Evolutionary conservation across 2,797 vertebrate species (phyloP).

Genomic region (Choloepus didactylus): DNA sequence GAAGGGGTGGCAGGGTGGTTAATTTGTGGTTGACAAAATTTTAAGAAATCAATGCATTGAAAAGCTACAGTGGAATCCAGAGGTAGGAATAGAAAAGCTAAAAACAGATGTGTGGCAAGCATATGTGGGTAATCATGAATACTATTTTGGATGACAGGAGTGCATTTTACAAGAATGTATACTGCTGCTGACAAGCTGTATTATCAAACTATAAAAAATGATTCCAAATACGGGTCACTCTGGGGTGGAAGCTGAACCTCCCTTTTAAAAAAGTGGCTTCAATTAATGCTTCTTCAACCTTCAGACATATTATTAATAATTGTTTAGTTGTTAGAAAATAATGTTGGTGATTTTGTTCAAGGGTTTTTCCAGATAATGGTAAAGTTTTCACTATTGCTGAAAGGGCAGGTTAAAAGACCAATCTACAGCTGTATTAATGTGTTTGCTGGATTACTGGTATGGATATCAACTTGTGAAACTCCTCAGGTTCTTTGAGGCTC

Average conservation of each 20-base stretch:
- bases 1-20: not conserved
- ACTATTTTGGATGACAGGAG: constrained; percentile 58
- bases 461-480: constrained; percentile 7
- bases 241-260: constrained; percentile 44
- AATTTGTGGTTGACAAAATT: constrained; percentile 69
- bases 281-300: constrained; percentile 39
- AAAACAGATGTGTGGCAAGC: constrained; percentile 68
- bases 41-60: constrained; percentile 70
- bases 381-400: constrained; percentile 13
- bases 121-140: constrained; percentile 61
- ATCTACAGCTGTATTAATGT: not conserved
- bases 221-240: constrained; percentile 43
- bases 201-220: constrained; percentile 67
- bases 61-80: constrained; percentile 45
- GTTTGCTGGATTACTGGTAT: not conserved
- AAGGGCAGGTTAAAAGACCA: constrained; percentile 33
- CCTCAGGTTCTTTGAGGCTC: not conserved
- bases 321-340: constrained; percentile 46
- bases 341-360: constrained; percentile 16
- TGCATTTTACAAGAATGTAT: constrained; percentile 71
- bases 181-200: constrained; percentile 65
- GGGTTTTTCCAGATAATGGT: not conserved
- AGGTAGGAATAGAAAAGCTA: constrained; percentile 8
- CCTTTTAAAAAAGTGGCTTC: constrained; percentile 43
- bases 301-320: constrained; percentile 13